These are phyloP conservation scores for Eledona agricola DNA, from an alignment of 2,888 invertebrate species.

Conservation along the genomic window DNA sequence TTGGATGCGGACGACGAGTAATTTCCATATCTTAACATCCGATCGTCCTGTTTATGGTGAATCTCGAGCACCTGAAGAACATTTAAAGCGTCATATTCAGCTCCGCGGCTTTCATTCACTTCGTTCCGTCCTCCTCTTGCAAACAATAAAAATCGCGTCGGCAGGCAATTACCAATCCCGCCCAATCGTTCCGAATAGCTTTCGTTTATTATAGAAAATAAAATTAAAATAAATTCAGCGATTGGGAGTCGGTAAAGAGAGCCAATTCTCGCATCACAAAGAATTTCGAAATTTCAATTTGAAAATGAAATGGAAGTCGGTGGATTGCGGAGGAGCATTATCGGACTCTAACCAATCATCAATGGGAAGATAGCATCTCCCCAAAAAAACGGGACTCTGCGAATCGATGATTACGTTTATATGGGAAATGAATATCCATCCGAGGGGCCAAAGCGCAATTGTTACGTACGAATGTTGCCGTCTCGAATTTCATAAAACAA, in stretches of 20 bases:
- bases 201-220: slow-evolving; percentile 23
- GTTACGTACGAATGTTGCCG: slow-evolving; percentile 7
- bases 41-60: too few relatives aligned
- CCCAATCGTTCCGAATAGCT: slow-evolving; percentile 5
- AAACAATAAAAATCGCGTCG: slow-evolving; percentile 5
- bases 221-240: slow-evolving; percentile 29
- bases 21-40: too few relatives aligned
- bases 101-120: background rate
- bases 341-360: slow-evolving; percentile 54
- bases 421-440: slow-evolving; percentile 56
- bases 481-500: slow-evolving; percentile 19
- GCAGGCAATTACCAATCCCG: slow-evolving; percentile 3
- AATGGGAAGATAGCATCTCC: slow-evolving; percentile 53
- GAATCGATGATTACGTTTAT: slow-evolving; percentile 50
- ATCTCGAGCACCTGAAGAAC: too few relatives aligned
- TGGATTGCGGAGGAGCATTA: slow-evolving; percentile 48
- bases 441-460: too few relatives aligned
- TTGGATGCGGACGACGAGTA: too few relatives aligned
- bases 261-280: slow-evolving; percentile 46
- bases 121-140: background rate
- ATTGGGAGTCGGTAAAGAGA: slow-evolving; percentile 28
- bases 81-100: slow-evolving; percentile 5
- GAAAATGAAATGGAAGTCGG: slow-evolving; percentile 58
- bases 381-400: slow-evolving; percentile 46
- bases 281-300: slow-evolving; percentile 58